These are phyloP conservation scores for Cepaea hortensis DNA, from an alignment of 2,888 invertebrate genomes.

Conservation along the genomic window DNA sequence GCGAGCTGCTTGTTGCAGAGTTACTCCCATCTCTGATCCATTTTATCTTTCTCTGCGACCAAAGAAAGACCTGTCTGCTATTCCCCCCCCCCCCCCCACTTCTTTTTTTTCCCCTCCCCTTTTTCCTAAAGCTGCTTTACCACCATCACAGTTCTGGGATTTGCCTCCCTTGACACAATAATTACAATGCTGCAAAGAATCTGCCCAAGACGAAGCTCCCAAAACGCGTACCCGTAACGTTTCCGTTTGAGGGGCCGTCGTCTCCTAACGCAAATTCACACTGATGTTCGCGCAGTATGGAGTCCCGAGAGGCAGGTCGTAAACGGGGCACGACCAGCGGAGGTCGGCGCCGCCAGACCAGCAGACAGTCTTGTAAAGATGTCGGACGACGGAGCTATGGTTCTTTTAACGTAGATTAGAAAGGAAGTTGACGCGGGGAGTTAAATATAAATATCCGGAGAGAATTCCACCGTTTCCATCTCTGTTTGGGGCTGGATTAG, in stretches of 20 bases:
- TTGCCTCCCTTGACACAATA: slow-evolving; percentile 14
- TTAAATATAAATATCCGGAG: slow-evolving; percentile 24
- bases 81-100: not conserved
- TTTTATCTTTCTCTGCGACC: no score
- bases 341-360: slow-evolving; percentile 11
- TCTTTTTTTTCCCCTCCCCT: no score
- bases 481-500: not conserved
- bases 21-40: not conserved
- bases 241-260: not conserved
- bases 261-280: slow-evolving; percentile 7
- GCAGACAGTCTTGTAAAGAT: not conserved
- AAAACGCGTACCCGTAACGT: not conserved
- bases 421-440: slow-evolving; percentile 23
- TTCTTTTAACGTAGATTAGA: slow-evolving; percentile 9
- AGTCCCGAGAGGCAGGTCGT: not conserved
- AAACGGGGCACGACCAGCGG: slow-evolving; percentile 2
- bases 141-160: not conserved
- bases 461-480: not conserved
- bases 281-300: slow-evolving; percentile 28
- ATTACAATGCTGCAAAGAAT: slow-evolving; percentile 6
- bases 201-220: not conserved
- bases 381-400: not conserved
- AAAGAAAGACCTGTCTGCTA: not conserved
- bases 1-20: not conserved
- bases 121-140: no score